Percentiles rank a stretch among this genome's conserved stretches.
These are phyloP conservation scores for Antheraea assamensis DNA, from an alignment of 2,888 invertebrate species.

Conservation along the genomic window DNA sequence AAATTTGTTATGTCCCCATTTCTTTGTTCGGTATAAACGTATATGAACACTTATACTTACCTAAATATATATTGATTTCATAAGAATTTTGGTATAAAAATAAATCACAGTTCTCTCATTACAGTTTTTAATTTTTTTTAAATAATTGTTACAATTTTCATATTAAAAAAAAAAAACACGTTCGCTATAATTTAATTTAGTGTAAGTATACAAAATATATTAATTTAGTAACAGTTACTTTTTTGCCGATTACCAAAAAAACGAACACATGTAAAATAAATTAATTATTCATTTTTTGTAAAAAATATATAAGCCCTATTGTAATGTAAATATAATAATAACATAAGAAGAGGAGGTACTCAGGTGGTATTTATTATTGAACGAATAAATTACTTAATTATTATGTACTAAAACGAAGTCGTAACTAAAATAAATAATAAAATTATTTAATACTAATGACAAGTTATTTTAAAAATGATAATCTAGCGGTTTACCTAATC, in stretches of 20 bases:
- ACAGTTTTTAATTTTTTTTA: constrained; percentile 51
- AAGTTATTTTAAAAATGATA: constrained; percentile 78
- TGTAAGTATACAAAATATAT: neutral
- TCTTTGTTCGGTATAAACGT: no score
- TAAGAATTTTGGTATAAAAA: constrained; percentile 24
- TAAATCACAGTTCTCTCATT: constrained; percentile 43
- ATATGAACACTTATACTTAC: neutral
- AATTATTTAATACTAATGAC: constrained; percentile 74
- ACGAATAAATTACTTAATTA: constrained; percentile 66
- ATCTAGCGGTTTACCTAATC: constrained; percentile 77
- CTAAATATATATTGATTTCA: neutral
- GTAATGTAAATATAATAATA: constrained; percentile 48
- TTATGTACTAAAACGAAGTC: constrained; percentile 66
- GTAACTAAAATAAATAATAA: constrained; percentile 79
- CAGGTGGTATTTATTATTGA: constrained; percentile 78
- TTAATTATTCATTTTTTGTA: constrained; percentile 5
- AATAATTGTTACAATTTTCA: constrained; percentile 36
- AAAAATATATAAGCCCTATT: constrained; percentile 21
- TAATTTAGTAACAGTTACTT: neutral
- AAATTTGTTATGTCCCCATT: no score
- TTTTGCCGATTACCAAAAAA: neutral
- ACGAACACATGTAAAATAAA: neutral
- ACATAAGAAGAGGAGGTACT: constrained; percentile 77
- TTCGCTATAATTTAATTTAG: constrained; percentile 4
- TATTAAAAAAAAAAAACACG: constrained; percentile 13